Evolutionary conservation across 2,888 invertebrate genomes (phyloP), one percentile per base, ranked within the genome.

Genomic region (Metallyticus violacea): DNA sequence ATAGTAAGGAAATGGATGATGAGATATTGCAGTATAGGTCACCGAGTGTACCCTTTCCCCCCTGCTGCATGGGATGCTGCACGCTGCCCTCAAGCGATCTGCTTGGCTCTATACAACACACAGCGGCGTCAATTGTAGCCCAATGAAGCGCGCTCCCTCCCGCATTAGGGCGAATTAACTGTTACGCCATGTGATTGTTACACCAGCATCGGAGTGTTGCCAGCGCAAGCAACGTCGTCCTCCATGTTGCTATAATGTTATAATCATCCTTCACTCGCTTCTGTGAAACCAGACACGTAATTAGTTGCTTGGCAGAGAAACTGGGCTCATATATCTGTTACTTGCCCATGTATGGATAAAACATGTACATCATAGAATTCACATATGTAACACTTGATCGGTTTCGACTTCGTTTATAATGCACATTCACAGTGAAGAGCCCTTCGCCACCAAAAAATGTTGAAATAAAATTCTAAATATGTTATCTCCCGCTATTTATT

Each of bases 181-280:
- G 77, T 83, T 83, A 83, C 83, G 77, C 77, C 83, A 28, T 83
- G 77, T 83, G 77, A 83, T 83, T 83, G 83, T 77, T 27, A 83
- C 28, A 62, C 40, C 22, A 62, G 40, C 40, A 62, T 62, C 40
- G 40, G 40, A 62, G 40, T 62, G 40, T 62, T 62, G 40, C 40
- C 40, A 62, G 15, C 40, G n/a, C n/a, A n/a, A n/a, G n/a, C n/a
- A n/a, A n/a, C n/a, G n/a, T n/a, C n/a, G n/a, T n/a, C n/a, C n/a
- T n/a, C n/a, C n/a, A n/a, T n/a, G n/a, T n/a, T n/a, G n/a, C 40
- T 62, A 62, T 62, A 15, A 22, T 62, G 22, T 62, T 62, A 7
- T 22, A 15, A 3, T 62, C 40, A 62, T 62, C 40, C 40, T 15
- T 62, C 40, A 15, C 40, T 62, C 3, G n/a, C n/a, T n/a, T n/a